These are phyloP conservation scores for Scomber japonicus DNA, from an alignment of 2,113 vertebrate species.

Conservation along the genomic window DNA sequence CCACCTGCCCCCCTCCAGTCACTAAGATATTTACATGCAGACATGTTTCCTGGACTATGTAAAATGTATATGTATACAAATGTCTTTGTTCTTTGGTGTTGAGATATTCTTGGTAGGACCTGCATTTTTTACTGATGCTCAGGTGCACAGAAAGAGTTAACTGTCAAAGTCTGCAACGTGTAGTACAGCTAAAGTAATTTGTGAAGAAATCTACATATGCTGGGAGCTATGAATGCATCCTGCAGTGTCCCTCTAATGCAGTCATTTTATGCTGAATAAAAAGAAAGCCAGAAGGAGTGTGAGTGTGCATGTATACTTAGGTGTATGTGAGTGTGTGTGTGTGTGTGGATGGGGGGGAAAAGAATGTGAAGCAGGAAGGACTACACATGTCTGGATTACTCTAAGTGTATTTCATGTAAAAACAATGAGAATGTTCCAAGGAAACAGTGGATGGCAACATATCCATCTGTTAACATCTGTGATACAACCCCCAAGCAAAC, in stretches of 20 bases:
- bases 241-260: neutral
- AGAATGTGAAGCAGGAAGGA: neutral
- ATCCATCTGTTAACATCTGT: conserved; percentile 11
- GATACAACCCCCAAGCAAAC: conserved; percentile 23
- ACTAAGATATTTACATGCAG: neutral
- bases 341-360: neutral
- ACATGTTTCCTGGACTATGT: neutral
- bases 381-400: conserved; percentile 4
- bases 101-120: neutral
- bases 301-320: too few relatives aligned
- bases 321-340: neutral
- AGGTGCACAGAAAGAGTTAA: neutral
- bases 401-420: too few relatives aligned
- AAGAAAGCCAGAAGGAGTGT: neutral
- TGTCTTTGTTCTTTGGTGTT: neutral
- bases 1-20: too few relatives aligned
- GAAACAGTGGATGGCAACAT: neutral
- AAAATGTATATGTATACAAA: neutral
- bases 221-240: neutral
- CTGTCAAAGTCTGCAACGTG: neutral
- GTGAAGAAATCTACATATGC: neutral
- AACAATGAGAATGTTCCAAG: neutral
- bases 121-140: neutral
- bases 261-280: neutral
- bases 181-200: neutral